Percentiles rank a stretch among this genome's conserved stretches.
These are phyloP conservation scores for Bettongia penicillata DNA, from an alignment of 2,113 vertebrate species.

Conservation along the genomic window DNA sequence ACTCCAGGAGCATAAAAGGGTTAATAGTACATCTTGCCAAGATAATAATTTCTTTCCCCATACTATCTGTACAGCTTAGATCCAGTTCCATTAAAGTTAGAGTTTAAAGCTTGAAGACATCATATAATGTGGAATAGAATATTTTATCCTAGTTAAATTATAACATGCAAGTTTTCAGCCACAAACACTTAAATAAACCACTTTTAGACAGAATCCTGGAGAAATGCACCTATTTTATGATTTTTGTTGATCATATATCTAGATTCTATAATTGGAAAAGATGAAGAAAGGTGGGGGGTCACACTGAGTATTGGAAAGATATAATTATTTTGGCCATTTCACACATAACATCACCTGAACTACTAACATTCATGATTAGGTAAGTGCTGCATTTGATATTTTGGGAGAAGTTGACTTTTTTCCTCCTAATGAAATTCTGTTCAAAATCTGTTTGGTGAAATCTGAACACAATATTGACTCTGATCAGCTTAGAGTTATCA, in stretches of 20 bases:
- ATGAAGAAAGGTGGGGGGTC: neutral
- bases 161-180: neutral
- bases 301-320: constrained; percentile 21
- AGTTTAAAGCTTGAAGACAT: constrained; percentile 35
- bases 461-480: neutral
- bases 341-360: constrained; percentile 47
- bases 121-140: neutral
- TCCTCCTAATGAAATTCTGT: neutral
- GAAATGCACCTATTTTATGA: neutral
- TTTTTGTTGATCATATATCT: neutral
- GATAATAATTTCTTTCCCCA: constrained; percentile 21
- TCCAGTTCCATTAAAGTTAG: constrained; percentile 15
- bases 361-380: neutral
- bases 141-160: constrained; percentile 53
- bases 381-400: constrained; percentile 30
- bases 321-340: constrained; percentile 29
- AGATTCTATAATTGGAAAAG: constrained; percentile 14
- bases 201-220: constrained; percentile 45
- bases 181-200: constrained; percentile 24
- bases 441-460: neutral
- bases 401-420: constrained; percentile 20
- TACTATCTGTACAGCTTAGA: neutral
- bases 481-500: neutral
- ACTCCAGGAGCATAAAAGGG: constrained; percentile 39
- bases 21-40: constrained; percentile 21